Evolutionary conservation across 2,888 invertebrate genomes (phyloP), one percentile per base, ranked within the genome.

Genomic region (Lepidocyrtoides sp.): DNA sequence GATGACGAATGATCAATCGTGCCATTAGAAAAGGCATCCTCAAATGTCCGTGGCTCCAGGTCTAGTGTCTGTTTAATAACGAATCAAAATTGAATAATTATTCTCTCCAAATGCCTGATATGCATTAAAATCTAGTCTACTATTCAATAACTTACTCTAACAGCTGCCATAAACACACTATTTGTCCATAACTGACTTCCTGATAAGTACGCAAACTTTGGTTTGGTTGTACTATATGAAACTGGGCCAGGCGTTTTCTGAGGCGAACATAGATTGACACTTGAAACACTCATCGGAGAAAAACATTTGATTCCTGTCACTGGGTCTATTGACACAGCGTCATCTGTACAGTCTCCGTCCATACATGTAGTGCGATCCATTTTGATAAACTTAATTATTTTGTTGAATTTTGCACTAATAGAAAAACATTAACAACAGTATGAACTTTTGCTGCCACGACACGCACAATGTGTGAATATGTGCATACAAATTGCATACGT

Each of bases 21-120:
- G 2, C 86, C 83, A 48, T 89, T 90, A 0, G 89, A 84, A 48
- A 89, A 84, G 10, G 88, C 79, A 54, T 93, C 93, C 20, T 89
- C 90, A 60, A 84, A 86, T 0, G 83, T 72, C 0, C 69, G 36
- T 12, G 87, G 44, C 51, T 93, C 91, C 23, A 94, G 77, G 32
- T 93, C 91, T n/a, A 93, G 32, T 2, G 82, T 69, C 94, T 93
- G 48, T n/a, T n/a, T n/a, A n/a, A n/a, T n/a, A n/a, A 36, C 17
- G 17, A 41, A 14, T 26, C 51, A 48, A n/a, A n/a, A n/a, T n/a
- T n/a, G n/a, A n/a, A n/a, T n/a, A n/a, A n/a, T n/a, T n/a, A n/a
- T n/a, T n/a, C n/a, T n/a, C n/a, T n/a, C n/a, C n/a, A n/a, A n/a
- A n/a, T n/a, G n/a, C n/a, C n/a, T n/a, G n/a, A n/a, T n/a, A n/a